phyloP scores from a whole-genome alignment of 2,797 vertebrate species.

The Aselliscus stoliczkanus region DNA sequence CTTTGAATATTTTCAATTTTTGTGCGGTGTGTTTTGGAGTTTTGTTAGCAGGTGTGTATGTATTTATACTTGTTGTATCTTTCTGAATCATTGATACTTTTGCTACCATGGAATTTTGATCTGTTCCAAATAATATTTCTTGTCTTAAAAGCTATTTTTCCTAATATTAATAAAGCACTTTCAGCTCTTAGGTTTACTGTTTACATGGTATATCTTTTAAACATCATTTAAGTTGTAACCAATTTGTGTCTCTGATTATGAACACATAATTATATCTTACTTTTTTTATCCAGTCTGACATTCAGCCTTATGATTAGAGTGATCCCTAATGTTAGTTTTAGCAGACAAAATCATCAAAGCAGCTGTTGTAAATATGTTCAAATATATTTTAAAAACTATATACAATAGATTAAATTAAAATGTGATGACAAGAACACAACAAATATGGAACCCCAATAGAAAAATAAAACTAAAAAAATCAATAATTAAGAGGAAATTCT shows the following conservation, averaged over 20 bases:
- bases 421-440: not conserved
- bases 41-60: not conserved
- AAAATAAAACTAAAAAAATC: not conserved
- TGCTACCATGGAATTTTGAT: not conserved
- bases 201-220: not conserved
- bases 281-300: not conserved
- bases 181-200: not conserved
- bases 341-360: not conserved
- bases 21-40: not conserved
- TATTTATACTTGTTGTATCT: not conserved
- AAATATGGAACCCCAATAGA: not conserved
- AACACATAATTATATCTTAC: not conserved
- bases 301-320: not conserved
- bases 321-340: not conserved
- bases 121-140: not conserved
- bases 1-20: not conserved
- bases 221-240: not conserved
- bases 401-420: not conserved
- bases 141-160: not conserved
- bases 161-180: not conserved
- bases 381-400: not conserved
- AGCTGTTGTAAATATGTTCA: not conserved
- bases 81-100: not conserved
- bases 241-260: not conserved
- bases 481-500: not conserved